Evolutionary conservation across 1,140 invertebrate species (phyloP).

Genomic region (Caenorhabditis tropicalis): DNA sequence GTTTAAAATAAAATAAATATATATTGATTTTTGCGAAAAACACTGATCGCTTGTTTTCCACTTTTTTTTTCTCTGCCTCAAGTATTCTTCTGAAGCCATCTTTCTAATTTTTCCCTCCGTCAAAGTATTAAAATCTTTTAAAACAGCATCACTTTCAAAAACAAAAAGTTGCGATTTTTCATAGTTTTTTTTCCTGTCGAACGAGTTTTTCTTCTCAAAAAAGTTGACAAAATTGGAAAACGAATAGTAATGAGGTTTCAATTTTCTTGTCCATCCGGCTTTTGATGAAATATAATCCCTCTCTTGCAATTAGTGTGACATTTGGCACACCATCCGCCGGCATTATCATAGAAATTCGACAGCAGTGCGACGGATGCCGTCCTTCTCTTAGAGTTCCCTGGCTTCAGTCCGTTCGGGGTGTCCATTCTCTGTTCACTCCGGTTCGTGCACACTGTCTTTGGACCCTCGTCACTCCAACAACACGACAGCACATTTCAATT

Average conservation of each 20-base stretch:
- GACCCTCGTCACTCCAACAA: slow-evolving; percentile 30
- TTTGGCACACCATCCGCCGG: slow-evolving; percentile 38
- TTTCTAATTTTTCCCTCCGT: too few relatives aligned
- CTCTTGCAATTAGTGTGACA: slow-evolving; percentile 34
- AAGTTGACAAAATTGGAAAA: neutral
- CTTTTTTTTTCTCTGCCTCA: too few relatives aligned
- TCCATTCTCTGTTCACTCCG: slow-evolving; percentile 1
- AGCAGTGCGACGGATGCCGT: neutral
- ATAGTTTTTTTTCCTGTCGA: too few relatives aligned
- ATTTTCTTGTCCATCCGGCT: neutral
- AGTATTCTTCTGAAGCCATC: too few relatives aligned
- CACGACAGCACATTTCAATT: slow-evolving; percentile 37
- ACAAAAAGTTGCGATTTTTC: too few relatives aligned
- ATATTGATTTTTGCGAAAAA: too few relatives aligned
- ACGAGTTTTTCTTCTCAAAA: too few relatives aligned
- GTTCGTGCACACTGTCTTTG: neutral
- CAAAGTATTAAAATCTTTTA: too few relatives aligned
- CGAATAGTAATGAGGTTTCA: neutral
- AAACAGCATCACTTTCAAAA: too few relatives aligned
- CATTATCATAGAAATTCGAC: slow-evolving; percentile 41
- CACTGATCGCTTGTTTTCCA: too few relatives aligned
- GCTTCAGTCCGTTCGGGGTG: slow-evolving; percentile 24
- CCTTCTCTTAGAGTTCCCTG: neutral
- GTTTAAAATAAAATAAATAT: too few relatives aligned
- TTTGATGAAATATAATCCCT: slow-evolving; percentile 2